Percentiles rank a stretch among this genome's conserved stretches.
phyloP scores from a whole-genome alignment of 2,113 vertebrate species.

The Cyprinodon brontotheroides region DNA sequence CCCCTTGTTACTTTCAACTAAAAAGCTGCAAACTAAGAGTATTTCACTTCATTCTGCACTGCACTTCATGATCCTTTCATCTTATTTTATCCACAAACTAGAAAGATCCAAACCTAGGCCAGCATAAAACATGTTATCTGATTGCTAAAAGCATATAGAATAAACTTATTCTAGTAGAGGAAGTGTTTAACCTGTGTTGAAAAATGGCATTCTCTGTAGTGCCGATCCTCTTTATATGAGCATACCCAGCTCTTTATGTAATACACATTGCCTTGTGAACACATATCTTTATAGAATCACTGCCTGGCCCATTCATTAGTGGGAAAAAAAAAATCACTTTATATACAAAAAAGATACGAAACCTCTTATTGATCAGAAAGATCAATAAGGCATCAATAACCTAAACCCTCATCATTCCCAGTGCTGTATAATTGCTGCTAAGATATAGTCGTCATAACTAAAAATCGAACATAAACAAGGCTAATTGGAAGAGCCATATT shows the following conservation, averaged over 20 bases:
- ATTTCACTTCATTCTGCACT: slow-evolving; percentile 14
- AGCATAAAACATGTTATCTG: background rate
- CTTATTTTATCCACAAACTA: background rate
- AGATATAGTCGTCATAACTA: slow-evolving; percentile 81
- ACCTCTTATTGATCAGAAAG: slow-evolving; percentile 80
- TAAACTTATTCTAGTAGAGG: background rate
- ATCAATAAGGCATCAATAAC: slow-evolving; percentile 83
- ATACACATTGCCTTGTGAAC: slow-evolving; percentile 46
- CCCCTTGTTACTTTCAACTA: slow-evolving; percentile 20
- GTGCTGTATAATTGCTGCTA: slow-evolving; percentile 79
- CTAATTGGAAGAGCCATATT: slow-evolving; percentile 78
- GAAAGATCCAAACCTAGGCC: background rate
- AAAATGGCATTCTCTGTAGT: slow-evolving; percentile 12
- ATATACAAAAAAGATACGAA: slow-evolving; percentile 77
- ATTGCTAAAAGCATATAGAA: background rate
- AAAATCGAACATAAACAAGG: slow-evolving; percentile 75
- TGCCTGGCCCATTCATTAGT: slow-evolving; percentile 68
- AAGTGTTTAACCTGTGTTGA: background rate
- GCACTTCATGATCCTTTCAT: slow-evolving; percentile 18
- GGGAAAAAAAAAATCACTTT: slow-evolving; percentile 62
- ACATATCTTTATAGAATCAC: slow-evolving; percentile 55
- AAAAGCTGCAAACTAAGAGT: slow-evolving; percentile 48
- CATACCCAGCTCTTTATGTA: slow-evolving; percentile 36
- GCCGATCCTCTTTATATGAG: slow-evolving; percentile 44
- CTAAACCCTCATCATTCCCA: slow-evolving; percentile 83